phyloP scores from a whole-genome alignment of 2,797 vertebrate genomes.

The Gymnothorax javanicus region DNA sequence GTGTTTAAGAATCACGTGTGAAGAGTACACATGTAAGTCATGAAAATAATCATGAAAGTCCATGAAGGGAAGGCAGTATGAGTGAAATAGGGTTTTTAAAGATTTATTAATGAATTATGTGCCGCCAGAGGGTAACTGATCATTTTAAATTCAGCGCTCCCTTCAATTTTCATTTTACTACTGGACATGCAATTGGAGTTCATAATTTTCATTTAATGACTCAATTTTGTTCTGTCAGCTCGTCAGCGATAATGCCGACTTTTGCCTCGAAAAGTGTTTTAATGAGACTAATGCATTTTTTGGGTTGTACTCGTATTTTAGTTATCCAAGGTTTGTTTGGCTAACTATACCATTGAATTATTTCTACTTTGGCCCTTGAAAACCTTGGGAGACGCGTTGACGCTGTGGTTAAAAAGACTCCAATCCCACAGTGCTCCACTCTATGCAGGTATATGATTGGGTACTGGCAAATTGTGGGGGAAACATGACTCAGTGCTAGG shows the following conservation, averaged over 20 bases:
- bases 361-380: not conserved
- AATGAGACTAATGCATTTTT: no score
- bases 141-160: slow-evolving; percentile 1
- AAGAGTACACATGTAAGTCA: not conserved
- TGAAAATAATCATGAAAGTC: not conserved
- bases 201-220: not conserved
- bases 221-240: not conserved
- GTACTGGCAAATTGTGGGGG: no score
- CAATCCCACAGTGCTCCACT: no score
- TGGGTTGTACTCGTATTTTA: not conserved
- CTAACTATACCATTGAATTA: not conserved
- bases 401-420: no score
- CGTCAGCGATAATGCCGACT: not conserved
- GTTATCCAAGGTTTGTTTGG: not conserved
- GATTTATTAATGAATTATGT: not conserved
- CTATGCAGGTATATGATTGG: no score
- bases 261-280: not conserved
- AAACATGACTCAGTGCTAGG: no score
- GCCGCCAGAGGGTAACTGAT: not conserved
- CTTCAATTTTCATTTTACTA: not conserved
- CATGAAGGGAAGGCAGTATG: not conserved
- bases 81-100: slow-evolving; percentile 1
- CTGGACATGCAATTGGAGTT: not conserved
- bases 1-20: not conserved
- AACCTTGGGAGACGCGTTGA: no score